A percentile compares a stretch with the other conserved stretches of the same genome.
Evolutionary conservation across 2,113 vertebrate species (phyloP).

Genomic region (Aplodontia rufa): DNA sequence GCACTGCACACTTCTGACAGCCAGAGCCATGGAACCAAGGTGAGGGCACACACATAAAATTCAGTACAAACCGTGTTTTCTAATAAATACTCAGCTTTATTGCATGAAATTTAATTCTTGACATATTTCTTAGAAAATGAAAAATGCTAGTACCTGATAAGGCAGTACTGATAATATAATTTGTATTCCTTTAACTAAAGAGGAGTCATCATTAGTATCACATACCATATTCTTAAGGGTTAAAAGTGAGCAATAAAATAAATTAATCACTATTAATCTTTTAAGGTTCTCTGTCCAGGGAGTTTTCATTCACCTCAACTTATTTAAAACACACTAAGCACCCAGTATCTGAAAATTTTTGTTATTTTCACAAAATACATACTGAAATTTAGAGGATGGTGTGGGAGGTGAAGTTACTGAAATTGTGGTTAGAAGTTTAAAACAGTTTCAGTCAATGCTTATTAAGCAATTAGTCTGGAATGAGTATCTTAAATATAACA

Average conservation of each 20-base stretch:
- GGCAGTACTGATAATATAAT: constrained; percentile 14
- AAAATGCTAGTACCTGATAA: no score
- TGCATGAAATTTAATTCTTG: background rate
- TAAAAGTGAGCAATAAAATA: constrained; percentile 51
- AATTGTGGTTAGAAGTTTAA: constrained; percentile 46
- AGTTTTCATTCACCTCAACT: constrained; percentile 28
- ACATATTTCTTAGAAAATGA: background rate
- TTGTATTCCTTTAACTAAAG: background rate
- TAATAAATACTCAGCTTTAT: constrained; percentile 7
- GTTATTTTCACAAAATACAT: constrained; percentile 48
- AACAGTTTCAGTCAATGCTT: constrained; percentile 75
- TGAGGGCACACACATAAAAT: background rate
- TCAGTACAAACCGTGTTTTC: constrained; percentile 49
- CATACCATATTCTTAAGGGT: constrained; percentile 3
- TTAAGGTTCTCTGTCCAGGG: background rate
- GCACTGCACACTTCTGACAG: constrained; percentile 37
- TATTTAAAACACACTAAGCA: constrained; percentile 3
- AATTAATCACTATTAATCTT: background rate
- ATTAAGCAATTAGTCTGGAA: constrained; percentile 71
- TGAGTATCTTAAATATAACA: constrained; percentile 73
- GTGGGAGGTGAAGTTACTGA: background rate
- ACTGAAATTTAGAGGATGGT: constrained; percentile 55
- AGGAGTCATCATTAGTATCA: background rate
- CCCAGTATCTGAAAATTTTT: constrained; percentile 53
- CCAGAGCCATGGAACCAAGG: background rate